A percentile compares a stretch with the other conserved stretches of the same genome.
These are phyloP conservation scores for Tetranychus cinnabarinus DNA, from an alignment of 1,140 invertebrate genomes.

Conservation along the genomic window DNA sequence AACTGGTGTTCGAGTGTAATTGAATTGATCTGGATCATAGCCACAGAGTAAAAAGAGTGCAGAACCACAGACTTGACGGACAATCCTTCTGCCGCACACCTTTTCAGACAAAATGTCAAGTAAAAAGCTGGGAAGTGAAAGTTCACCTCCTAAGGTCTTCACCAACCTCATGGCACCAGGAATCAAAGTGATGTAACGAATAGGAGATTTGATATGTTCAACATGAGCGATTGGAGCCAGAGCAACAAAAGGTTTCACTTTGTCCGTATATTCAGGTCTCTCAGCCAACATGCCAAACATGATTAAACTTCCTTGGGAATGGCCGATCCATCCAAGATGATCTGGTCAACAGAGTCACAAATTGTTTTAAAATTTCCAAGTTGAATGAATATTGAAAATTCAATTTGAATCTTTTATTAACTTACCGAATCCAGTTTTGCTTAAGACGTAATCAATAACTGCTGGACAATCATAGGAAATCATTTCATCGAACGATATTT, in stretches of 20 bases:
- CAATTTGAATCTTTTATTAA: not conserved
- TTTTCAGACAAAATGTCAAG: not conserved
- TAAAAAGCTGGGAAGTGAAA: not conserved
- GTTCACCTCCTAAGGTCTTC: not conserved
- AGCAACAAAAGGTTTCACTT: constrained; percentile 27
- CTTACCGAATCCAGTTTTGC: not conserved
- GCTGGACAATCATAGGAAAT: not conserved
- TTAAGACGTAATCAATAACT: not conserved
- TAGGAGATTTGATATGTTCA: constrained; percentile 38
- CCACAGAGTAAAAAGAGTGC: not conserved
- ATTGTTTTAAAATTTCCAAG: not conserved
- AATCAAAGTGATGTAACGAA: constrained; percentile 12
- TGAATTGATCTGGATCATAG: constrained; percentile 8
- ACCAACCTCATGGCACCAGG: not conserved
- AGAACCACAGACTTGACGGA: not conserved
- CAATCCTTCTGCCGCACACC: not conserved
- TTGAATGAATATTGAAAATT: not conserved
- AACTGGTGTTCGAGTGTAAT: constrained; percentile 32
- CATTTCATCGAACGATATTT: not conserved
- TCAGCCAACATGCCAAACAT: constrained; percentile 36
- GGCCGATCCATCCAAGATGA: constrained; percentile 30
- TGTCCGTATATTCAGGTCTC: constrained; percentile 35
- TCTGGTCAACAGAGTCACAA: not conserved
- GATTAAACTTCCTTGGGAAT: constrained; percentile 35
- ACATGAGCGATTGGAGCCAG: constrained; percentile 50